Evolutionary conservation across 1,140 invertebrate species (phyloP), one percentile per base, ranked within the genome.

Genomic region (Delia radicum): DNA sequence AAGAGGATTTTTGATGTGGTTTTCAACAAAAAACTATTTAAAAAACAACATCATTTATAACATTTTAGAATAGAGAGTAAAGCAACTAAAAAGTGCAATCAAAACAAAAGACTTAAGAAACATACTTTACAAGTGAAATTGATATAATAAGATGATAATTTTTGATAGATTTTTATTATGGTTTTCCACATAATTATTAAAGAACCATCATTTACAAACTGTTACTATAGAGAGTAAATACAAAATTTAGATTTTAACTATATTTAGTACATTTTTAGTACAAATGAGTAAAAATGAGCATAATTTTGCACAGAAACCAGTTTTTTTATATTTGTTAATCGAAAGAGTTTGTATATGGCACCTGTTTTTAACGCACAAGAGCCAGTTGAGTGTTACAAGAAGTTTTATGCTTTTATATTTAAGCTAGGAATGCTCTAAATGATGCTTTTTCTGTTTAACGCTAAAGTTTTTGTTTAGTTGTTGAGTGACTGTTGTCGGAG

Each of bases 51-150:
- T n/a, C n/a, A n/a, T n/a, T n/a, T n/a, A n/a, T n/a, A n/a, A n/a
- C n/a, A n/a, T n/a, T n/a, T n/a, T n/a, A n/a, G n/a, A n/a, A n/a
- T n/a, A n/a, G n/a, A n/a, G n/a, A n/a, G n/a, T n/a, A n/a, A n/a
- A n/a, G n/a, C n/a, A n/a, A n/a, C n/a, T n/a, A n/a, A n/a, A n/a
- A n/a, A n/a, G n/a, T n/a, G n/a, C n/a, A n/a, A n/a, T n/a, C n/a
- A n/a, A n/a, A 42, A 42, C 37, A 42, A 42, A 42, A 76, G 75
- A 74, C 75, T 74, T 74, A 69, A 74, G 72, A 71, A 73, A 42
- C 62, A 72, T 74, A 74, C 75, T 74, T 69, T 28, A 28, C 12
- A 18, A 67, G 29, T 31, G 48, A 55, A 55, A 55, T 21, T 55
- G 13, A n/a, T n/a, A n/a, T n/a, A n/a, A n/a, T n/a, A n/a, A n/a